phyloP scores from a whole-genome alignment of 1,140 invertebrate genomes.

The Leptonema lineaticorne region DNA sequence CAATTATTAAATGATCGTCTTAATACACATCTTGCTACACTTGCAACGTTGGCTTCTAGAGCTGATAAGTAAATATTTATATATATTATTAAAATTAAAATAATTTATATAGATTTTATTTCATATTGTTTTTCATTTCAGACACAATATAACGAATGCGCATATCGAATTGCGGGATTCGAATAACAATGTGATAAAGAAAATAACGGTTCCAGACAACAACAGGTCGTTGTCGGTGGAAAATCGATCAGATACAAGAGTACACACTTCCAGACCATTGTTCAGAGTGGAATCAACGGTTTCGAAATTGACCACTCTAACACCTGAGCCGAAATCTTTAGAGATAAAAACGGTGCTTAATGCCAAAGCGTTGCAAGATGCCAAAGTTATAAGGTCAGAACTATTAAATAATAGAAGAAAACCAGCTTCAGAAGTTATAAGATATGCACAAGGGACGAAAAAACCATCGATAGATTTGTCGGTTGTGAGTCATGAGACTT shows the following conservation, averaged over 20 bases:
- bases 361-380: conserved; percentile 50
- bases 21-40: conserved; percentile 49
- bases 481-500: conserved; percentile 30
- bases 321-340: conserved; percentile 50
- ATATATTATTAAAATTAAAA: neutral
- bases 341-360: conserved; percentile 52
- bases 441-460: conserved; percentile 25
- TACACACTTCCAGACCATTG: neutral
- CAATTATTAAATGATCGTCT: conserved; percentile 49
- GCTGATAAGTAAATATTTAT: conserved; percentile 47
- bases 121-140: conserved; percentile 22
- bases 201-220: conserved; percentile 43
- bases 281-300: conserved; percentile 3
- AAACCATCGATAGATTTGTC: conserved; percentile 33
- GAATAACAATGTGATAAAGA: conserved; percentile 51
- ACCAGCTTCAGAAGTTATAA: conserved; percentile 43
- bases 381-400: conserved; percentile 48
- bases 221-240: conserved; percentile 5
- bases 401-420: conserved; percentile 52
- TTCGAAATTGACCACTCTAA: conserved; percentile 1
- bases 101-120: neutral
- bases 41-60: conserved; percentile 50
- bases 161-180: conserved; percentile 52
- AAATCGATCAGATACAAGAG: conserved; percentile 4
- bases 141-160: conserved; percentile 50